Evolutionary conservation across 2,113 vertebrate genomes (phyloP), one percentile per base, ranked within the genome.

Genomic region (Poecilia latipinna): DNA sequence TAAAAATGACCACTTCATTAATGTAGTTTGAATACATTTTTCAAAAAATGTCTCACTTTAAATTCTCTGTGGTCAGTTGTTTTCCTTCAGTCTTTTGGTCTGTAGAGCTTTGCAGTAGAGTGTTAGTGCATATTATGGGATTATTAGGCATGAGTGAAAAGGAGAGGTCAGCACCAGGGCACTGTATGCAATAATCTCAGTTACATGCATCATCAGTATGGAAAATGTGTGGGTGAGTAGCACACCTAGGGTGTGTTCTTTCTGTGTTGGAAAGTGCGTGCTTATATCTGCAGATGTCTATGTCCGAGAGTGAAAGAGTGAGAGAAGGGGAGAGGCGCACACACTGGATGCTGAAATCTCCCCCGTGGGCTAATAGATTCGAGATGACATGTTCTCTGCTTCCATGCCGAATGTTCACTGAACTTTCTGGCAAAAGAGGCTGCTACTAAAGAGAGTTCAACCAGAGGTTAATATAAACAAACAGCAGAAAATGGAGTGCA

Each of bases 391-490:
- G 96, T 96, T 96, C 94, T 96, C 93, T 92, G 95, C 90, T 96
- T 95, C 95, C 93, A 94, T 87, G 88, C 94, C 96, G 94, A 96
- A 96, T 96, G 95, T 95, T 96, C 95, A 92, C 94, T 96, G 95
- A 96, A 97, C 96, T 97, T 97, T 96, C 97, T 95, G 95, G 96
- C 91, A 81, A 94, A 89, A 95, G 92, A 92, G 94, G 96, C 96
- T 97, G 96, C 96, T 96, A 96, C 96, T 95, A 94, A 96, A 98
- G 96, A 96, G 96, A 95, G 97, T 98, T 98, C 97, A 99, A 86
- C 66, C 93, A 94, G 96, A 97, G 97, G 97, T 98, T 96, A 98
- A 97, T 95, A 95, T 96, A 97, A 97, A 97, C 96, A 92, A 96
- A 96, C 95, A 95, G 94, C 92, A 94, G 94, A 96, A 96, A 96